These are phyloP conservation scores for Perccottus glenii DNA, from an alignment of 2,113 vertebrate genomes.

Conservation along the genomic window DNA sequence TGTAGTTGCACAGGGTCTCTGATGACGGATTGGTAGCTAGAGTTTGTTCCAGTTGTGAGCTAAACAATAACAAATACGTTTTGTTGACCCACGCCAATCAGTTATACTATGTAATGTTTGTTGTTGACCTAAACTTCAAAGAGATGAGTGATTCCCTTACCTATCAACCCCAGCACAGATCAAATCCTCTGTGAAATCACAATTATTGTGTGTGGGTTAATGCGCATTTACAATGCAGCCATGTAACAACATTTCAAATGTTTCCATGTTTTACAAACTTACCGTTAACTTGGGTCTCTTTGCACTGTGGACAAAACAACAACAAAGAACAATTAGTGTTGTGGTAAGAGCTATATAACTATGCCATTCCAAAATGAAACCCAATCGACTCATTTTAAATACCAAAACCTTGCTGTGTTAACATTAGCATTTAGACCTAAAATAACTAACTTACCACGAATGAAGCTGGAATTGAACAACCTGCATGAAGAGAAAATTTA, in stretches of 20 bases:
- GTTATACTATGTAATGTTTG: background rate
- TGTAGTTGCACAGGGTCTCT: conserved; percentile 29
- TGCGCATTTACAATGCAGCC: background rate
- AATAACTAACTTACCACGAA: conserved; percentile 13
- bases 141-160: conserved; percentile 14
- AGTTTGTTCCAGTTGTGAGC: background rate
- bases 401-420: background rate
- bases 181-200: conserved; percentile 32
- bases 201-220: background rate
- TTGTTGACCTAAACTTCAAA: background rate
- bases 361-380: no score
- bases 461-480: conserved; percentile 17
- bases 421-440: background rate
- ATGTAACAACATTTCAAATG: background rate
- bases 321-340: conserved; percentile 1
- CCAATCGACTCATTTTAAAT: background rate
- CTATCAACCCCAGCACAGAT: conserved; percentile 32
- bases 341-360: background rate
- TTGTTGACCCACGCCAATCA: background rate
- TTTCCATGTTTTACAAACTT: conserved; percentile 16
- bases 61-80: background rate
- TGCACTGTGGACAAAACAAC: conserved; percentile 45
- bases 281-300: conserved; percentile 44
- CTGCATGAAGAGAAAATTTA: conserved; percentile 14
- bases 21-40: background rate